These are phyloP conservation scores for Drosophila prostipennis DNA, from an alignment of 2,888 invertebrate genomes.

Conservation along the genomic window DNA sequence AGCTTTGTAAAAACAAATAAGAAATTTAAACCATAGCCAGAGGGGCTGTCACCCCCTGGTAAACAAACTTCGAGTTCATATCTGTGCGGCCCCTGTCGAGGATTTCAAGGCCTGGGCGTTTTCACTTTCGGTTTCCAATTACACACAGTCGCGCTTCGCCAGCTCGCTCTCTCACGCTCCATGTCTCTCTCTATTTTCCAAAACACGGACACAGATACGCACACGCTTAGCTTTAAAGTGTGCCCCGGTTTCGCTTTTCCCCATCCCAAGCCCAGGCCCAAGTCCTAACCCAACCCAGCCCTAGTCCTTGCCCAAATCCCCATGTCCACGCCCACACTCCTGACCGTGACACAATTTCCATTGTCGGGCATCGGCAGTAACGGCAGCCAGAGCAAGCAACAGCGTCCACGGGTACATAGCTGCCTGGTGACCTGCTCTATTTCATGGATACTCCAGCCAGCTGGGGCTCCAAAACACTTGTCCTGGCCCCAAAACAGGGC, in stretches of 20 bases:
- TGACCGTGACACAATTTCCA: conserved; percentile 78
- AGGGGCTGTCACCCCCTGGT: conserved; percentile 25
- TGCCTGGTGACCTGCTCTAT: conserved; percentile 41
- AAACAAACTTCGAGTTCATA: conserved; percentile 71
- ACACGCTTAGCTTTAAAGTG: conserved; percentile 50
- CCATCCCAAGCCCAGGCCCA: not conserved
- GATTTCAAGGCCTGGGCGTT: conserved; percentile 75
- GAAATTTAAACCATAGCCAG: not conserved
- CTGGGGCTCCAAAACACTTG: conserved; percentile 13
- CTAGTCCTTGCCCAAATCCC: conserved; percentile 4
- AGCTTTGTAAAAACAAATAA: not conserved
- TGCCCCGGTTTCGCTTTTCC: conserved; percentile 45
- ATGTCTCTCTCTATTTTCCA: conserved; percentile 13
- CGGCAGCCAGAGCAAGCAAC: conserved; percentile 32
- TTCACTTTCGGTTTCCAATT: conserved; percentile 79
- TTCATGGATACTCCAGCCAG: conserved; percentile 14
- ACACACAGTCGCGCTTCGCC: conserved; percentile 51
- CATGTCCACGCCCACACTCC: conserved; percentile 61
- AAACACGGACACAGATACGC: conserved; percentile 32
- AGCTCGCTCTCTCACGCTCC: conserved; percentile 26
- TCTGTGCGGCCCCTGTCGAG: conserved; percentile 42
- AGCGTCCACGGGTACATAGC: conserved; percentile 36
- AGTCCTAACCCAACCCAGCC: not conserved
- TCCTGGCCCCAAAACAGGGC: conserved; percentile 7
- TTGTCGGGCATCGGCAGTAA: conserved; percentile 55